phyloP scores from a whole-genome alignment of 1,140 invertebrate species.

The Vanessa tameamea region DNA sequence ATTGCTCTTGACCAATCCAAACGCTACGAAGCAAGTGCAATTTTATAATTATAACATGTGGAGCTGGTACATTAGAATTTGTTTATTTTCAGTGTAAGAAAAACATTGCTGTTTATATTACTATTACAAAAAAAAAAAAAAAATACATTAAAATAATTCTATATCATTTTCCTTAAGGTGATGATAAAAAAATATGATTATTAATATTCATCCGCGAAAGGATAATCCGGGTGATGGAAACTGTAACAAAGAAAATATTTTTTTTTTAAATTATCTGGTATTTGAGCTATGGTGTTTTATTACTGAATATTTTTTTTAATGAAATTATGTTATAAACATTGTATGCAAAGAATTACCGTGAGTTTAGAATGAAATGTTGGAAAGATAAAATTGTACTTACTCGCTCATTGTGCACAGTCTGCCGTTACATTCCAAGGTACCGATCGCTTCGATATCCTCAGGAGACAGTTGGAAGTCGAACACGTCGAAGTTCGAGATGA shows the following conservation, averaged over 20 bases:
- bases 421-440: conserved; percentile 71
- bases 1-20: too few species aligned
- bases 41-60: too few species aligned
- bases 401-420: conserved; percentile 63
- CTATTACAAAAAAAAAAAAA: too few species aligned
- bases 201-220: conserved; percentile 76
- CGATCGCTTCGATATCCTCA: conserved; percentile 80
- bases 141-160: too few species aligned
- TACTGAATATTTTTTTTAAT: neutral
- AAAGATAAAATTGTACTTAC: conserved; percentile 43
- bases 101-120: too few species aligned
- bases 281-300: too few species aligned
- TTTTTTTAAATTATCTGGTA: neutral
- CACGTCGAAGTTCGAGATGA: conserved; percentile 86
- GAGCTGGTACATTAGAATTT: too few species aligned
- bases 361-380: too few species aligned
- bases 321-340: neutral
- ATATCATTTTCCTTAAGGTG: too few species aligned
- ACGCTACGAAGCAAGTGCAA: too few species aligned
- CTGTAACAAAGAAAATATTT: conserved; percentile 49
- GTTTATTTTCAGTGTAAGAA: too few species aligned
- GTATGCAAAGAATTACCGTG: too few species aligned
- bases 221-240: conserved; percentile 70
- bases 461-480: conserved; percentile 85
- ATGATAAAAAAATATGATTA: neutral